Base-by-base conservation (phyloP, 1,140 invertebrate genomes). In the Thaumatotibia leucotreta region DNA sequence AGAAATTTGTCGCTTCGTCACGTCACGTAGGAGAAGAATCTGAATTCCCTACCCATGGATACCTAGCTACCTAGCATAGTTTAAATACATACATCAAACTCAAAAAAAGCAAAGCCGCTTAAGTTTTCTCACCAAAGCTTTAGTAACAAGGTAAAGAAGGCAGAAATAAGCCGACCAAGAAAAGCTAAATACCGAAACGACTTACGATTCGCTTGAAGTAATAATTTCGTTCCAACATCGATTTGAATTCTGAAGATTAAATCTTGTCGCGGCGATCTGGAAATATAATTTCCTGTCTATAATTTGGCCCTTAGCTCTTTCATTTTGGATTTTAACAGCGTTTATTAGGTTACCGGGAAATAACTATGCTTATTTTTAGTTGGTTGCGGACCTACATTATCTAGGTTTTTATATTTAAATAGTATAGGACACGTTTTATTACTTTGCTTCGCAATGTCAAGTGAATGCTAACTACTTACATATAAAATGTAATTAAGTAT, bases 221-320 rank as follows among this genome's bases (percentile, higher is more conserved):
- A 52, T 52, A 52, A 52, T 52, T 52, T 52, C 23, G 50, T 52
- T 27, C 24, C 9, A 27, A 52, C 50, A 24, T 52, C 23, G 50
- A 52, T 52, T 27, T 52, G 0, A 24, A 24, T 24, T 52, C n/a
- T 52, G 0, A 24, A 24, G 50, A 52, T 52, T 52, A 52, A 45
- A 52, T 52, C 50, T 24, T 23, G 50, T 23, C 20, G 50, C 50
- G 22, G 4, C 50, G 50, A 4, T 22, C 22, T 52, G 39, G n/a
- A 52, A 52, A 52, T 52, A 52, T 27, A 52, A 52, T 52, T 52
- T 52, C 50, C 50, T 2, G 20, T 45, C 39, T 45, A 45, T 45
- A 45, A 45, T 17, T 45, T n/a, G 17, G 39, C 39, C 14, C 9
- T 20, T n/a, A 39, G 14, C 39, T 20, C 9, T 20, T 45, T 17